Evolutionary conservation across 2,888 invertebrate species (phyloP).

Genomic region (Baccha elongata): DNA sequence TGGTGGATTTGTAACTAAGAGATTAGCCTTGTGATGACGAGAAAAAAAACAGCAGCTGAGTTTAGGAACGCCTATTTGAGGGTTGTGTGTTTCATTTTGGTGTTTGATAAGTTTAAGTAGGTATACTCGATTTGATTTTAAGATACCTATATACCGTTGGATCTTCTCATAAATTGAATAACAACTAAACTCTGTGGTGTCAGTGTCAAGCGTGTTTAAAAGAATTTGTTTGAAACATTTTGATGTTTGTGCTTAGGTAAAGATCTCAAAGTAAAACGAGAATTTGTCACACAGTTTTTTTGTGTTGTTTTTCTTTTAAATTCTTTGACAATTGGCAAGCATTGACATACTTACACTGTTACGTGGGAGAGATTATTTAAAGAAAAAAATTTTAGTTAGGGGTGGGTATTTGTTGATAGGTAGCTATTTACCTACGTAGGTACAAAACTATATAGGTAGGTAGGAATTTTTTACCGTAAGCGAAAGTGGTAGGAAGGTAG

Average conservation of each 20-base stretch:
- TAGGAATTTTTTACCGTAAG: no score
- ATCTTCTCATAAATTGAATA: constrained; percentile 22
- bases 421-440: no score
- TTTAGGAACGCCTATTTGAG: constrained; percentile 57
- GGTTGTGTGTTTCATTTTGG: constrained; percentile 45
- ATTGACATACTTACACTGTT: neutral
- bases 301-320: constrained; percentile 24
- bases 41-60: constrained; percentile 31
- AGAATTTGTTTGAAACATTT: constrained; percentile 41
- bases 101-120: constrained; percentile 10
- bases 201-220: constrained; percentile 10
- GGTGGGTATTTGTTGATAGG: no score
- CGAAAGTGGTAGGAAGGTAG: constrained; percentile 53
- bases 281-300: constrained; percentile 60
- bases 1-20: constrained; percentile 32
- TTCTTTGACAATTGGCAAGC: constrained; percentile 61
- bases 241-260: constrained; percentile 49
- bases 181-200: constrained; percentile 28
- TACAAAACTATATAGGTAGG: no score
- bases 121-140: constrained; percentile 60
- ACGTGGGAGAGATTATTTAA: constrained; percentile 3
- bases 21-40: constrained; percentile 29
- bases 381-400: constrained; percentile 38
- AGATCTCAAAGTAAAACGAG: constrained; percentile 25
- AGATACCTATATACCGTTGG: constrained; percentile 49